Percentiles rank a stretch among this genome's conserved stretches.
Evolutionary conservation across 2,797 vertebrate species (phyloP).

Genomic region (Cynopterus sphinx): DNA sequence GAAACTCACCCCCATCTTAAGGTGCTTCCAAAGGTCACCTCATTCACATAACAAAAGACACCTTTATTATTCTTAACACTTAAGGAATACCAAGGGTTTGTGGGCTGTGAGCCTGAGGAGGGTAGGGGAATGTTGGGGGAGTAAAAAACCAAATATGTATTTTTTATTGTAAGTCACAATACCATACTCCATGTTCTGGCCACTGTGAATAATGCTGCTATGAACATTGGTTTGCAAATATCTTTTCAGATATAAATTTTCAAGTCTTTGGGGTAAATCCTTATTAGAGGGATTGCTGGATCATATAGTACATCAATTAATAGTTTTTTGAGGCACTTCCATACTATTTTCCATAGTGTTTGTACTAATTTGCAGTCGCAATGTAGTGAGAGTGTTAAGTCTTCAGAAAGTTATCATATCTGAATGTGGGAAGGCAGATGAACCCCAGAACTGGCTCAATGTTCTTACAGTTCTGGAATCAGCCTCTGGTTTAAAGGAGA

Average conservation of each 20-base stretch:
- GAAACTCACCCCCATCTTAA: background rate
- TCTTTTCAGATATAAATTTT: too few relatives aligned
- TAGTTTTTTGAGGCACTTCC: too few relatives aligned
- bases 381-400: background rate
- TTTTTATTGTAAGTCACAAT: background rate
- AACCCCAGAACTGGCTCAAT: constrained; percentile 15
- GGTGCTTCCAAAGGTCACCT: background rate
- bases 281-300: too few relatives aligned
- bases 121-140: too few relatives aligned
- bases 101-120: background rate
- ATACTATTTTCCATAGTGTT: too few relatives aligned
- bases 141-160: background rate
- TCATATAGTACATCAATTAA: too few relatives aligned
- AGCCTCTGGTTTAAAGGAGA: constrained; percentile 8
- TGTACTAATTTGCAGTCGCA: too few relatives aligned
- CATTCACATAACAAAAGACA: background rate
- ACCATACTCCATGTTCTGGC: background rate
- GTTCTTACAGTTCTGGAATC: constrained; percentile 29
- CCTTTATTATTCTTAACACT: background rate
- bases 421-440: background rate
- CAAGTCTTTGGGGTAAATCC: too few relatives aligned
- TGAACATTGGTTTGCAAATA: too few relatives aligned
- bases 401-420: background rate
- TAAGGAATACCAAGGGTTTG: background rate
- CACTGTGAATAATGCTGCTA: too few relatives aligned